A percentile compares a stretch with the other conserved stretches of the same genome.
Conservation (phyloP, 2,797 vertebrate genomes). For the Propithecus perrieri region DNA sequence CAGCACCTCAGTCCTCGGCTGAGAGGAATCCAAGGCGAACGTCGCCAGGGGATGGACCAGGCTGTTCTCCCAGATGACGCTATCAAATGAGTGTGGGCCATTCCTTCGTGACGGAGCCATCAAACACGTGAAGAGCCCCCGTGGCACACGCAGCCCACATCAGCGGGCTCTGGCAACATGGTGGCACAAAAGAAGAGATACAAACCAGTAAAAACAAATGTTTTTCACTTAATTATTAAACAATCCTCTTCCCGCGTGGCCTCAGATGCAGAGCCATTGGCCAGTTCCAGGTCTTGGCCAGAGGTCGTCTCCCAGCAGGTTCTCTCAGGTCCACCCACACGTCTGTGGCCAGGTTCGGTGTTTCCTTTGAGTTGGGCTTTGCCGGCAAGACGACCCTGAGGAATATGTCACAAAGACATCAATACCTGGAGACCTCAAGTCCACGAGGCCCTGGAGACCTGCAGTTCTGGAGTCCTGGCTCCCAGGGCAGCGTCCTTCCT, state of each 20-base stretch:
- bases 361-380: background rate
- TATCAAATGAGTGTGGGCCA: rapidly evolving
- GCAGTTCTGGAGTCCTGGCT: rapidly evolving
- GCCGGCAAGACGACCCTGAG: background rate
- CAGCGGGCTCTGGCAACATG: background rate
- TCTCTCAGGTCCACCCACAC: background rate
- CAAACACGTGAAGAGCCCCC: rapidly evolving
- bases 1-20: background rate
- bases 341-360: background rate
- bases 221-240: background rate
- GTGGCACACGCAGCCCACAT: rapidly evolving
- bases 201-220: background rate
- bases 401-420: background rate
- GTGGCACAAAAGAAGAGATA: background rate
- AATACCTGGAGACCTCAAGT: background rate
- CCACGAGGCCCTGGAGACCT: background rate
- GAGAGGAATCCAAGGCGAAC: background rate
- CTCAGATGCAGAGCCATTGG: background rate
- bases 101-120: no score
- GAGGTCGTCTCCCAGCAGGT: background rate
- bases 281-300: background rate
- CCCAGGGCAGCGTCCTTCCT: background rate
- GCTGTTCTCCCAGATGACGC: background rate
- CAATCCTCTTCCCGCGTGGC: background rate
- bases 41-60: no score